Evolutionary conservation across 2,888 invertebrate species (phyloP), one percentile per base, ranked within the genome.

Genomic region (Lasioglossum malachurum): DNA sequence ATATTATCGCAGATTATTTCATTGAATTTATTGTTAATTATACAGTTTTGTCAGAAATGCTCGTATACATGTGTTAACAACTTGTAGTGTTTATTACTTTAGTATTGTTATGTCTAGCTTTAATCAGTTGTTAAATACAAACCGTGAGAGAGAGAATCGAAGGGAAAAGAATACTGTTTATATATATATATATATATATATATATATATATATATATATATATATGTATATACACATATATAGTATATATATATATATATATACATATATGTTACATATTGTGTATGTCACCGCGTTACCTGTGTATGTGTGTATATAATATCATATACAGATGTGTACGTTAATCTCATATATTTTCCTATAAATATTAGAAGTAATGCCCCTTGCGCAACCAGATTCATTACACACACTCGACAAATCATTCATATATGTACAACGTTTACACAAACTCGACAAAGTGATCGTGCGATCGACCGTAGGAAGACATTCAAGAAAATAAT

Each of bases 321-420:
- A 87, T 67, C 60, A 76, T 73, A 82, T 78, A 77, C 49, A 79
- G 79, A 74, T 77, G 67, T 82, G 41, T 88, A 88, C 82, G 82
- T 87, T 88, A 86, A 87, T 89, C 79, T 85, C 84, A 88, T 83
- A 69, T 87, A 88, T 85, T 89, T 91, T 88, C 90, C 87, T 94
- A 93, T 94, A 93, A 90, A 94, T 94, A 93, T 81, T 93, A 92
- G 92, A 90, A 89, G 93, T 92, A 92, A 88, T 88, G 87, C 69
- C 86, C 87, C 77, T 78, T 85, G 89, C 86, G 86, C 79, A 83
- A 87, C 71, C 75, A 85, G 80, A 87, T 67, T n/a, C 35, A 67
- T 38, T 77, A 84, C 16, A 67, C 14, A n/a, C 69, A 53, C 53
- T 53, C 53, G 23, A 69, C n/a, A 69, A 49, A 69, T 60, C 64